phyloP scores from a whole-genome alignment of 2,888 invertebrate genomes.

The Eupithecia centaureata region DNA sequence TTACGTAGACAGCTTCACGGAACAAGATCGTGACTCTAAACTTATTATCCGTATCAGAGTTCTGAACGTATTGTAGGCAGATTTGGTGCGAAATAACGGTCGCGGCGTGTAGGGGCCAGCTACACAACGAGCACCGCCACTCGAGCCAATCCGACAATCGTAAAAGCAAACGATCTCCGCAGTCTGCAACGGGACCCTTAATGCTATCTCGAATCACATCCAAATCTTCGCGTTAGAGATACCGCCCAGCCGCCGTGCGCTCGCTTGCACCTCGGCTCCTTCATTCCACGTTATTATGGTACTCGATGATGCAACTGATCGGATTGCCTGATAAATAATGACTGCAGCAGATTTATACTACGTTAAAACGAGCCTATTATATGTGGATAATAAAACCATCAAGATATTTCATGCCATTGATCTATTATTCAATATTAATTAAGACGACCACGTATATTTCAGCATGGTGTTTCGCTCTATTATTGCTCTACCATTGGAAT shows the following conservation, averaged over 20 bases:
- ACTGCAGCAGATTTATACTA: conserved; percentile 17
- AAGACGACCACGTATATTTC: neutral
- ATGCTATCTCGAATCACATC: conserved; percentile 70
- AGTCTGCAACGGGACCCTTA: conserved; percentile 67
- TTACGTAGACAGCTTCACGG: conserved; percentile 73
- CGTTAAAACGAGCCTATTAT: conserved; percentile 13
- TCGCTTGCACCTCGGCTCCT: conserved; percentile 36
- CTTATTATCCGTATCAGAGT: conserved; percentile 79
- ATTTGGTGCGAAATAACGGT: conserved; percentile 80
- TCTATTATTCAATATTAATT: conserved; percentile 10
- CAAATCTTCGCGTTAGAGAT: conserved; percentile 60
- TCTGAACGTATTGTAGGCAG: conserved; percentile 77
- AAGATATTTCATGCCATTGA: conserved; percentile 15
- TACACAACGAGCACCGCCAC: conserved; percentile 49
- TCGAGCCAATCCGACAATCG: conserved; percentile 62
- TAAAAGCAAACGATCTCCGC: conserved; percentile 65
- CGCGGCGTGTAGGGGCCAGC: conserved; percentile 49
- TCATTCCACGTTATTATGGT: conserved; percentile 39
- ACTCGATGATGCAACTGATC: conserved; percentile 37
- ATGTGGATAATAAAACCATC: conserved; percentile 13
- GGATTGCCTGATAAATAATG: conserved; percentile 32
- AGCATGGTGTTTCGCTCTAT: neutral
- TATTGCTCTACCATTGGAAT: conserved; percentile 2
- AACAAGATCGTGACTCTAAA: conserved; percentile 77
- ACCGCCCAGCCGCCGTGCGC: conserved; percentile 29